phyloP scores from a whole-genome alignment of 23 tunicate species.

The Trididemnum nubilum region DNA sequence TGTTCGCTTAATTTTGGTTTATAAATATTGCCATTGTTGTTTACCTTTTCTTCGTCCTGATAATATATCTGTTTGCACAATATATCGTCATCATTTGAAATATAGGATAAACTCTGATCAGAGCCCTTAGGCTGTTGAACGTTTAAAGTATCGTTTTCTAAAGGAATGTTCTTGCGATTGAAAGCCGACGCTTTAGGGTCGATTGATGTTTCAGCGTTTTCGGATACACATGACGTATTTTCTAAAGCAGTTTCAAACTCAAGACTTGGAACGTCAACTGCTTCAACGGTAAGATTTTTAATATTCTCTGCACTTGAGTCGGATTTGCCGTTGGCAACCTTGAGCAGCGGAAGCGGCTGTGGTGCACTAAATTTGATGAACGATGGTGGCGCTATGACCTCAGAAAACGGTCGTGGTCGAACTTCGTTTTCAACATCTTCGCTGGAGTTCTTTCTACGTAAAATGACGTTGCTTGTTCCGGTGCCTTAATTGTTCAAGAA shows the following conservation, averaged over 20 bases:
- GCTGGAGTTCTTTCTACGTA: neutral
- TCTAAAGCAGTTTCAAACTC: slow-evolving; percentile 13
- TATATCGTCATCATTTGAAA: neutral
- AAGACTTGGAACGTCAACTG: neutral
- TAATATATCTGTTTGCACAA: neutral
- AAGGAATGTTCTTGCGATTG: neutral
- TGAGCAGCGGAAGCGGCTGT: neutral
- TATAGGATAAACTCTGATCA: neutral
- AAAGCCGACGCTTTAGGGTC: neutral
- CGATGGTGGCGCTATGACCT: neutral
- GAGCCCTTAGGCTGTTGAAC: slow-evolving; percentile 15
- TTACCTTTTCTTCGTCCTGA: neutral
- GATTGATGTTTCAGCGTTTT: neutral
- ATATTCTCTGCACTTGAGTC: neutral
- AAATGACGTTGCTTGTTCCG: neutral
- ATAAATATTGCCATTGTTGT: neutral
- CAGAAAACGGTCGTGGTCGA: neutral
- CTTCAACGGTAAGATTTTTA: neutral
- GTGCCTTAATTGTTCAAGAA: too few species aligned
- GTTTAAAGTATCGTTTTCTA: neutral
- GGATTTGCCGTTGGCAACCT: neutral
- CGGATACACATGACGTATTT: neutral
- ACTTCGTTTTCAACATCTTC: too few species aligned
- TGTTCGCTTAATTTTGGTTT: neutral
- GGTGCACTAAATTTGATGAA: neutral